These are phyloP conservation scores for Drosophila pegasa DNA, from an alignment of 2,888 invertebrate species.

Conservation along the genomic window DNA sequence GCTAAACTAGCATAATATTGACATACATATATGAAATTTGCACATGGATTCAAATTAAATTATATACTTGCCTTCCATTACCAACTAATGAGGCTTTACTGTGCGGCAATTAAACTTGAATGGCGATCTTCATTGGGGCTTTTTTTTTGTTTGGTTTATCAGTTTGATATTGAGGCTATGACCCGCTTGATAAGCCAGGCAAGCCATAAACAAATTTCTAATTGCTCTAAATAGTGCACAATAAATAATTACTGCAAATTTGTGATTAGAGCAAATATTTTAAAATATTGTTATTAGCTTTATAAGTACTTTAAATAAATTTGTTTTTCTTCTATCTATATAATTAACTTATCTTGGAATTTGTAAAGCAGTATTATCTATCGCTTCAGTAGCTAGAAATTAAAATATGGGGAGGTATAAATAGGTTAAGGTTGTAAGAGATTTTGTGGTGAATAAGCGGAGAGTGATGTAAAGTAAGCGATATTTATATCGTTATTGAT, in stretches of 20 bases:
- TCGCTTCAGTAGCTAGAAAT: background rate
- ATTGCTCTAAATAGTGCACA: background rate
- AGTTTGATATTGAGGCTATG: slow-evolving; percentile 38
- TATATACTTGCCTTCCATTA: slow-evolving; percentile 22
- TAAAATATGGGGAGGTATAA: background rate
- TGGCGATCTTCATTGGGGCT: slow-evolving; percentile 11
- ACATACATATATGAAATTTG: slow-evolving; percentile 64
- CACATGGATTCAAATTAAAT: slow-evolving; percentile 50
- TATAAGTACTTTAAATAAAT: background rate
- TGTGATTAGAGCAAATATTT: slow-evolving; percentile 2
- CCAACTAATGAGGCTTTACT: slow-evolving; percentile 39
- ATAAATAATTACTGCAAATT: slow-evolving; percentile 1
- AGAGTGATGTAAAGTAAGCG: background rate
- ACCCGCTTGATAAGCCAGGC: slow-evolving; percentile 15
- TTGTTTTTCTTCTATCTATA: background rate
- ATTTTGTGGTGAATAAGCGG: background rate
- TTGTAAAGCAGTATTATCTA: slow-evolving; percentile 1
- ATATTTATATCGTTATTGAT: background rate
- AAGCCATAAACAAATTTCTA: slow-evolving; percentile 2
- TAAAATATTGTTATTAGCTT: slow-evolving; percentile 4
- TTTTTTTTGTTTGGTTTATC: slow-evolving; percentile 31
- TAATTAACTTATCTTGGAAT: slow-evolving; percentile 6
- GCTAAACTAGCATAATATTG: slow-evolving; percentile 60
- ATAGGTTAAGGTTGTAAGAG: background rate
- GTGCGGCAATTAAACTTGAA: slow-evolving; percentile 38